These are phyloP conservation scores for Pyrgus malvae DNA, from an alignment of 2,888 invertebrate species.

Conservation along the genomic window DNA sequence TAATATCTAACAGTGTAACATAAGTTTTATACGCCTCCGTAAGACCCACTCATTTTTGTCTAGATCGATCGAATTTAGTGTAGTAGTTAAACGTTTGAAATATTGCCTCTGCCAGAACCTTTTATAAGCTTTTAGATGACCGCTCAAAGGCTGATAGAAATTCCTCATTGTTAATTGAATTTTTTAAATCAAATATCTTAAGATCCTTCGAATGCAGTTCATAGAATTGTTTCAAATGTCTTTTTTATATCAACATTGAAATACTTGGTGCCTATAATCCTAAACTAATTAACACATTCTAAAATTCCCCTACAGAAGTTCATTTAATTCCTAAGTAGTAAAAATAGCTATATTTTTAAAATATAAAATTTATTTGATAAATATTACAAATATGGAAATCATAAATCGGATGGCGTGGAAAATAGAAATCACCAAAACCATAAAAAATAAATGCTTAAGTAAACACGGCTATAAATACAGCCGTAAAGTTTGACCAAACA, in stretches of 20 bases:
- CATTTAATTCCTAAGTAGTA: too few relatives aligned
- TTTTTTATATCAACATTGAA: not conserved
- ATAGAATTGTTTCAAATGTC: not conserved
- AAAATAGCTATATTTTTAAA: too few relatives aligned
- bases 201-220: conserved; percentile 7
- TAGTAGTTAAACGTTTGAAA: conserved; percentile 59
- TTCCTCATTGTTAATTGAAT: conserved; percentile 47
- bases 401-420: not conserved
- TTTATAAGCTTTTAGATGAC: conserved; percentile 41
- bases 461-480: conserved; percentile 19
- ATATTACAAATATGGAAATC: too few relatives aligned
- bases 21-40: conserved; percentile 45
- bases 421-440: conserved; percentile 2
- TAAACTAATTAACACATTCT: too few relatives aligned
- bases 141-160: conserved; percentile 49
- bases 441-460: conserved; percentile 15
- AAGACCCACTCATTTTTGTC: conserved; percentile 57
- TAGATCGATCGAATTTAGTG: conserved; percentile 42
- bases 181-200: conserved; percentile 32
- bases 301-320: too few relatives aligned
- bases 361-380: too few relatives aligned
- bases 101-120: conserved; percentile 54
- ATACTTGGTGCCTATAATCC: too few relatives aligned
- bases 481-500: conserved; percentile 11
- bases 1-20: not conserved